Percentiles rank a stretch among this genome's conserved stretches.
Conservation (phyloP, 2,888 invertebrate species). For the Palloptera scutellata region DNA sequence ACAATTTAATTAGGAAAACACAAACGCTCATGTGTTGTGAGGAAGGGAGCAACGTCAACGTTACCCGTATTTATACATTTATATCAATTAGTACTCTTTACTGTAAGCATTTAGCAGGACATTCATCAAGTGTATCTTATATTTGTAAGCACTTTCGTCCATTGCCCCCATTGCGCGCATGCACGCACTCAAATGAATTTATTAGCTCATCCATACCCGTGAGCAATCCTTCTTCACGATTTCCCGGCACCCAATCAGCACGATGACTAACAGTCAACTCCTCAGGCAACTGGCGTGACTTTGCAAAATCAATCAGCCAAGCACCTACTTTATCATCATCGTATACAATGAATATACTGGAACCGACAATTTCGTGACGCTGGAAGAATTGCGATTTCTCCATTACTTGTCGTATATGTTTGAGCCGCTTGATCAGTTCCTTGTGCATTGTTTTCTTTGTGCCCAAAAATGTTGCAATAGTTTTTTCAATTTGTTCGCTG, state of each 20-base stretch:
- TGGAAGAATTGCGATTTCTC: slow-evolving; percentile 86
- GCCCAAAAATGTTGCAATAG: slow-evolving; percentile 79
- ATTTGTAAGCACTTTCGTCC: slow-evolving; percentile 53
- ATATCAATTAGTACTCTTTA: background rate
- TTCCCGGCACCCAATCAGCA: slow-evolving; percentile 87
- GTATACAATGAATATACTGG: slow-evolving; percentile 92
- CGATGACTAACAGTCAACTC: slow-evolving; percentile 79
- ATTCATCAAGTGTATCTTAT: slow-evolving; percentile 33
- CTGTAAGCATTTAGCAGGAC: no score
- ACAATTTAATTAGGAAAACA: background rate
- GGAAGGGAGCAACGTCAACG: slow-evolving; percentile 15
- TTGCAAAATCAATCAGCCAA: slow-evolving; percentile 98
- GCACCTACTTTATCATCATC: slow-evolving; percentile 88
- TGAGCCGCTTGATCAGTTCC: slow-evolving; percentile 76
- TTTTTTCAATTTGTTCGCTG: slow-evolving; percentile 75
- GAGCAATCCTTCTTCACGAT: slow-evolving; percentile 95
- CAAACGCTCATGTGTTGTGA: background rate
- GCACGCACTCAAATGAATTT: slow-evolving; percentile 68
- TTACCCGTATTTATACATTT: background rate
- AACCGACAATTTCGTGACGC: slow-evolving; percentile 90
- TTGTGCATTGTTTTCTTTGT: slow-evolving; percentile 71
- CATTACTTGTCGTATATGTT: slow-evolving; percentile 79
- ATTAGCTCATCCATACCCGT: slow-evolving; percentile 93
- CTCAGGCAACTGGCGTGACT: slow-evolving; percentile 80
- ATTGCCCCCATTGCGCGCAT: slow-evolving; percentile 41